These are phyloP conservation scores for Corythoichthys intestinalis DNA, from an alignment of 2,113 vertebrate species.

Conservation along the genomic window DNA sequence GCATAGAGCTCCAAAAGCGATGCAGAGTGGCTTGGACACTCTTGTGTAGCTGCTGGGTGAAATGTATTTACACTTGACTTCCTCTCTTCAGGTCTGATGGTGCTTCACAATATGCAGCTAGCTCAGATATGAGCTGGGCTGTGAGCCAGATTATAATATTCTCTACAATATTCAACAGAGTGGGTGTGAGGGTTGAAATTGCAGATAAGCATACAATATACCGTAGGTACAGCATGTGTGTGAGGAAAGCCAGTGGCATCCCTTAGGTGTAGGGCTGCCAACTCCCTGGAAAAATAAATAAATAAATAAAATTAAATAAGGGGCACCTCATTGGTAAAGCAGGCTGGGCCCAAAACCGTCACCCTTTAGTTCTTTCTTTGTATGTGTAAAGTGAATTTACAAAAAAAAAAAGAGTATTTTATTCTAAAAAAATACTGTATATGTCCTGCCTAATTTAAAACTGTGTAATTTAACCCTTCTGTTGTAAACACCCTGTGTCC, in stretches of 20 bases:
- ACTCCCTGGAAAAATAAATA: no score
- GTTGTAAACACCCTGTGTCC: no score
- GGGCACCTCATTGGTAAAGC: no score
- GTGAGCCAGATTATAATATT: conserved; percentile 3
- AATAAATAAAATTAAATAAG: no score
- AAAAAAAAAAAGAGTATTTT: no score
- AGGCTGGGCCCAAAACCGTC: no score
- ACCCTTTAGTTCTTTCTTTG: no score
- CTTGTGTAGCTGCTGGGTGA: not conserved
- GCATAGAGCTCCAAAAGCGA: not conserved
- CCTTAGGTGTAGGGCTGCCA: no score
- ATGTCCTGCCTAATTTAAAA: no score
- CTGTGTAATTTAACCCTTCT: no score
- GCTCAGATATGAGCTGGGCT: conserved; percentile 15
- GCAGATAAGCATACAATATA: not conserved
- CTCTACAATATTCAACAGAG: not conserved
- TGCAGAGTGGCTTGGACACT: not conserved
- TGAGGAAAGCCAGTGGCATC: not conserved
- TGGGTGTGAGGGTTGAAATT: not conserved
- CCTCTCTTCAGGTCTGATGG: conserved; percentile 15
- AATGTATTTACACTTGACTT: conserved; percentile 2
- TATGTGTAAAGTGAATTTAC: no score
- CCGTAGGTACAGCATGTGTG: not conserved
- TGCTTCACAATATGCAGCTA: conserved; percentile 3
- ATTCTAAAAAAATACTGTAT: no score